A percentile compares a stretch with the other conserved stretches of the same genome.
phyloP scores from a whole-genome alignment of 1,140 invertebrate species.

The Popillia japonica region DNA sequence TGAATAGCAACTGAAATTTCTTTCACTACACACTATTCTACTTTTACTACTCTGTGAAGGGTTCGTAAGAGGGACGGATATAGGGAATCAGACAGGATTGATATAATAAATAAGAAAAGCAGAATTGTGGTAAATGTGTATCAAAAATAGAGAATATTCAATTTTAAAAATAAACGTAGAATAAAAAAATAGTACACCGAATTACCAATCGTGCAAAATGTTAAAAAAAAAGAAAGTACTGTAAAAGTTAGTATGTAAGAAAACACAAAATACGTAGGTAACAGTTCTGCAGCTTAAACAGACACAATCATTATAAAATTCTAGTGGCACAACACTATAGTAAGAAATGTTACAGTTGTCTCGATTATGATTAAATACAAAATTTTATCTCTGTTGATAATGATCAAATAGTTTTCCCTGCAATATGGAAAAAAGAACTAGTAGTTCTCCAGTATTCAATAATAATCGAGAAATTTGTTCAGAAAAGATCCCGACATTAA shows the following conservation, averaged over 20 bases:
- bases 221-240: not conserved
- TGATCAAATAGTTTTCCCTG: not conserved
- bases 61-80: not conserved
- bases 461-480: not conserved
- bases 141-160: not conserved
- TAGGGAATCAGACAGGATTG: not conserved
- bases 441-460: too few relatives aligned
- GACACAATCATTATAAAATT: not conserved
- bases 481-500: too few relatives aligned
- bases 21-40: constrained; percentile 17
- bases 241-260: not conserved
- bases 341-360: not conserved
- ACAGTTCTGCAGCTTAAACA: not conserved
- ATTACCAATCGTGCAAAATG: not conserved
- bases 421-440: not conserved
- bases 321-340: not conserved
- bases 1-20: constrained; percentile 4
- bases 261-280: not conserved
- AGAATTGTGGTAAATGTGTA: constrained; percentile 20
- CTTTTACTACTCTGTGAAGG: constrained; percentile 17
- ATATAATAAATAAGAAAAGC: constrained; percentile 15
- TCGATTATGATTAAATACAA: not conserved
- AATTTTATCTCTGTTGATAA: too few relatives aligned
- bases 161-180: not conserved
- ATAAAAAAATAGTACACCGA: constrained; percentile 15